Percentiles rank a stretch among this genome's conserved stretches.
Conservation (phyloP, 92 coral and sea anemone species). For the Blastomussa wellsi region DNA sequence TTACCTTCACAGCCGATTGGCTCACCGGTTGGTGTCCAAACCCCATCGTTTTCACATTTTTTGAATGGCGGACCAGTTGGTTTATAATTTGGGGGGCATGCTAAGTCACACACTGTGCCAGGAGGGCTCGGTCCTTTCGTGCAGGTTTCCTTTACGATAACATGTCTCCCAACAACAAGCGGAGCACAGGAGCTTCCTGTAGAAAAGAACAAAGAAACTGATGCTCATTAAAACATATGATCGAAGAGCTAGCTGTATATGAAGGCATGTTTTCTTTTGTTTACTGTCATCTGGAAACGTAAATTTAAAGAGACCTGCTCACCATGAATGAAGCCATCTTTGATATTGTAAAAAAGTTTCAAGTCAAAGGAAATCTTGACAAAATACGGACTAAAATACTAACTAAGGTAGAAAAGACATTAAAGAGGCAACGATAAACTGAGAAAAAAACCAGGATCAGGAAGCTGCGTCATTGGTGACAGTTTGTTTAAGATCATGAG, state of each 20-base stretch:
- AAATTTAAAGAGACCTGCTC: no score
- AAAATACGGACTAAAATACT: no score
- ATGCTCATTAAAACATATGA: neutral
- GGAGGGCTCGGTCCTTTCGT: slow-evolving; percentile 32
- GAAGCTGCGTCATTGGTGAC: no score
- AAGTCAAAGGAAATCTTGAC: no score
- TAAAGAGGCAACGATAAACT: no score
- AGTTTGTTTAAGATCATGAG: no score
- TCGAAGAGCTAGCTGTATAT: neutral
- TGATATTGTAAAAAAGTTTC: no score
- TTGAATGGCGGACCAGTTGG: slow-evolving; percentile 56
- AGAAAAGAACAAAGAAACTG: neutral
- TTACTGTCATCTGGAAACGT: no score
- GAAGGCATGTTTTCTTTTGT: no score
- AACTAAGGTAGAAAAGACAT: no score
- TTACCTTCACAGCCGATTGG: slow-evolving; percentile 65
- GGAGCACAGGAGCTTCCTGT: slow-evolving; percentile 40
- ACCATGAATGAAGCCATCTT: no score
- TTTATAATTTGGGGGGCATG: slow-evolving; percentile 44
- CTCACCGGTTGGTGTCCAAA: slow-evolving; percentile 58
- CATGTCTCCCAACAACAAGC: slow-evolving; percentile 33
- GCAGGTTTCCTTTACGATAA: slow-evolving; percentile 1
- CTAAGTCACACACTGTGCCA: slow-evolving; percentile 50
- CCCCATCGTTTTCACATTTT: slow-evolving; percentile 45
- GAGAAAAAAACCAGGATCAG: no score